phyloP scores from a whole-genome alignment of 2,113 vertebrate genomes.

The Galbula dea region DNA sequence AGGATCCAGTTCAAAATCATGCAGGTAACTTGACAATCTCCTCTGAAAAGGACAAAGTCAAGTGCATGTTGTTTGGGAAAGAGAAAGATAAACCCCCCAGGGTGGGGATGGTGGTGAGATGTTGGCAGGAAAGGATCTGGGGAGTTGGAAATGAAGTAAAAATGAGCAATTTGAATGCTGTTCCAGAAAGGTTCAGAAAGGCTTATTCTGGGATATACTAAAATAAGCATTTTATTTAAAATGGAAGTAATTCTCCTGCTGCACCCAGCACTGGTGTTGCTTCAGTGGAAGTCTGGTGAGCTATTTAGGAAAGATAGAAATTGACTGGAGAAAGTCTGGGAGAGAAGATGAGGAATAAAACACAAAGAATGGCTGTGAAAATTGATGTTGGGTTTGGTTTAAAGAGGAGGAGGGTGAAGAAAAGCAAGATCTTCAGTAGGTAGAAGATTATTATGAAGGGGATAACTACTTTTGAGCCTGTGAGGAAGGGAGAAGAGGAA shows the following conservation, averaged over 20 bases:
- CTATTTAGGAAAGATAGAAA: background rate
- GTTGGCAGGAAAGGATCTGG: background rate
- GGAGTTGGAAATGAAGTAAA: background rate
- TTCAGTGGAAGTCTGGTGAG: background rate
- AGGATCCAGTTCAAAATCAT: background rate
- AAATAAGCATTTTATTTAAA: background rate
- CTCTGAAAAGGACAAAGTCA: background rate
- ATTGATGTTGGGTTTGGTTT: background rate
- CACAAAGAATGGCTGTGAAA: background rate
- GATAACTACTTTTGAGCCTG: background rate
- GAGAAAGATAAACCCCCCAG: background rate
- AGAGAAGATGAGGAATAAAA: background rate
- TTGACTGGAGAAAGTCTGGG: background rate
- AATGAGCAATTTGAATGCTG: background rate
- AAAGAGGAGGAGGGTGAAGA: background rate
- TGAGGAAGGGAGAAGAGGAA: background rate
- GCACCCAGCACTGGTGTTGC: background rate
- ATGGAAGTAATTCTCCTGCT: background rate
- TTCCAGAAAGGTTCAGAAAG: background rate
- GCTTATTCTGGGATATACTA: background rate
- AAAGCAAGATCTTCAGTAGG: background rate
- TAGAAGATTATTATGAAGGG: background rate
- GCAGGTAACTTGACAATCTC: background rate
- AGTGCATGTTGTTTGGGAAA: rapidly evolving
- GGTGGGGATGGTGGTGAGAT: background rate